These are phyloP conservation scores for Trichogramma evanescens DNA, from an alignment of 2,888 invertebrate species.

Conservation along the genomic window DNA sequence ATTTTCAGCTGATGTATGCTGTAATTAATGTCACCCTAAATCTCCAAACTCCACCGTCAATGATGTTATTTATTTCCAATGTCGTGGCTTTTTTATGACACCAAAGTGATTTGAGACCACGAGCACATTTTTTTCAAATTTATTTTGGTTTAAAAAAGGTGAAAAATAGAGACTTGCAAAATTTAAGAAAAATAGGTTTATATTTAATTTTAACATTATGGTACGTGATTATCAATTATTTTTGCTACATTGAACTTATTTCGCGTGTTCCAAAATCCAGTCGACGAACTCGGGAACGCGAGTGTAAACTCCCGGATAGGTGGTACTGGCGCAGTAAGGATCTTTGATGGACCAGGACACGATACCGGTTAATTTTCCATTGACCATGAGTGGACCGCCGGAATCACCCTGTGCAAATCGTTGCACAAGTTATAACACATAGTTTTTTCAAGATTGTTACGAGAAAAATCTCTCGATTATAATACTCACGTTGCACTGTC, in stretches of 20 bases:
- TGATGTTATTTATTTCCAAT: slow-evolving; percentile 7
- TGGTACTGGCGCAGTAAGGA: slow-evolving; percentile 13
- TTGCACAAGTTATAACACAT: not conserved
- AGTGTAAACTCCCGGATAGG: slow-evolving; percentile 16
- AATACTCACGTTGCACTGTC: slow-evolving; percentile 15
- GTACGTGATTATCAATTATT: not conserved
- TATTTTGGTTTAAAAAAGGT: too few species aligned
- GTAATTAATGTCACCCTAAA: slow-evolving; percentile 12
- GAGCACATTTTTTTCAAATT: too few species aligned
- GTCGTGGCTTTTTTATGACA: too few species aligned
- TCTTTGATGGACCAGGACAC: slow-evolving; percentile 18
- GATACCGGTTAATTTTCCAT: slow-evolving; percentile 9
- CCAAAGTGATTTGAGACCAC: too few species aligned
- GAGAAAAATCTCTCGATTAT: not conserved
- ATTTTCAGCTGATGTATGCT: slow-evolving; percentile 8
- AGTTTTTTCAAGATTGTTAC: too few species aligned
- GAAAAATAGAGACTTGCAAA: too few species aligned
- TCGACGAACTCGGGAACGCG: slow-evolving; percentile 15
- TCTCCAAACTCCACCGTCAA: not conserved
- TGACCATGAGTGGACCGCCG: slow-evolving; percentile 14
- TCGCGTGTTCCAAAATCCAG: slow-evolving; percentile 12
- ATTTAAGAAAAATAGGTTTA: too few species aligned
- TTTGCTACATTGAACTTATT: slow-evolving; percentile 6
- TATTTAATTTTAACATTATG: too few species aligned
- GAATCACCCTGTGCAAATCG: slow-evolving; percentile 14